phyloP scores from a whole-genome alignment of 2,888 invertebrate genomes.

The Macaria notata region DNA sequence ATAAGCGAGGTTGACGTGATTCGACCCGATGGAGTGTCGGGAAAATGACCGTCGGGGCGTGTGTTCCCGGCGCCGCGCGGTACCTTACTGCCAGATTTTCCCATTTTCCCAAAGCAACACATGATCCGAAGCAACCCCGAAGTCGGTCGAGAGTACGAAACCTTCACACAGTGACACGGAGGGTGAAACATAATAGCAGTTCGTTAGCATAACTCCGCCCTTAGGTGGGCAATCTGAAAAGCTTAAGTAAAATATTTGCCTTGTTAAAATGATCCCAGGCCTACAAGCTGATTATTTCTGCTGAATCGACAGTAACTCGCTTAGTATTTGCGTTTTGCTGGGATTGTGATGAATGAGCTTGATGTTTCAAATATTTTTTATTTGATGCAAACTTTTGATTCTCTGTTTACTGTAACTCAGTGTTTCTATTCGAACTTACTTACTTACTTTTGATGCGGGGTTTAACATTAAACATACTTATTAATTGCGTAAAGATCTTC shows the following conservation, averaged over 20 bases:
- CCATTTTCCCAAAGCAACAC: slow-evolving; percentile 71
- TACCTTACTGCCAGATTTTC: slow-evolving; percentile 58
- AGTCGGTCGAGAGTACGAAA: slow-evolving; percentile 79
- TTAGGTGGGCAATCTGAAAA: slow-evolving; percentile 48
- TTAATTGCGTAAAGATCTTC: too few relatives aligned
- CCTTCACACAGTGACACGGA: slow-evolving; percentile 80
- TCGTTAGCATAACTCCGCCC: slow-evolving; percentile 72
- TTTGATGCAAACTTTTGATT: too few relatives aligned
- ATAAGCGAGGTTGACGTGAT: slow-evolving; percentile 44
- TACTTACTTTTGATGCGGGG: too few relatives aligned
- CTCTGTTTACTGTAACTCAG: too few relatives aligned
- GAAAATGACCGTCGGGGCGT: slow-evolving; percentile 40
- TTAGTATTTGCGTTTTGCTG: slow-evolving; percentile 16
- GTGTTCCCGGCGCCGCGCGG: slow-evolving; percentile 49
- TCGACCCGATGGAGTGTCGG: slow-evolving; percentile 27
- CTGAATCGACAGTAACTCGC: slow-evolving; percentile 36
- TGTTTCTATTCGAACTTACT: too few relatives aligned
- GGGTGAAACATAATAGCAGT: slow-evolving; percentile 74
- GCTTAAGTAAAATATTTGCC: slow-evolving; percentile 68
- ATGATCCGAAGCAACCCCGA: slow-evolving; percentile 74
- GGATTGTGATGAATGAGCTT: slow-evolving; percentile 4
- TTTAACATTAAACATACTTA: too few relatives aligned
- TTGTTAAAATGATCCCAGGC: slow-evolving; percentile 65
- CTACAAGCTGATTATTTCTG: slow-evolving; percentile 44
- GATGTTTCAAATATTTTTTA: too few relatives aligned